phyloP scores from a whole-genome alignment of 2,797 vertebrate species.

The Lithobates sylvaticus region DNA sequence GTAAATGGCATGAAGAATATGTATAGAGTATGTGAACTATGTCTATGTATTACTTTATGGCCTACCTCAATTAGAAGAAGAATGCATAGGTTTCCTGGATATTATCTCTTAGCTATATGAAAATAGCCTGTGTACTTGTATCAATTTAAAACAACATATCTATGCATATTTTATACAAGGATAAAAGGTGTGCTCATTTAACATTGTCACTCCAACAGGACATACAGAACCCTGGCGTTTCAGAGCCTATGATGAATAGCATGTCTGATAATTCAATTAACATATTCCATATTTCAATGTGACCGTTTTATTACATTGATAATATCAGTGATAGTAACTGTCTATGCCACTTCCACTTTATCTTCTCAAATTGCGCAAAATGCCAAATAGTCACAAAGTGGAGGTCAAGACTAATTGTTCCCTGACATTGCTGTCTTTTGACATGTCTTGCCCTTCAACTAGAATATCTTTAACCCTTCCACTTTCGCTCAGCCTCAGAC shows the following conservation, averaged over 20 bases:
- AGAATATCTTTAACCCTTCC: not conserved
- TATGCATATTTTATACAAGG: conserved; percentile 26
- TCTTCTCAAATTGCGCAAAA: conserved; percentile 14
- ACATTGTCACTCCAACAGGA: not conserved
- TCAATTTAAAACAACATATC: conserved; percentile 20
- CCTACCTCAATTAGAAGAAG: not conserved
- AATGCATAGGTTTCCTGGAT: not conserved
- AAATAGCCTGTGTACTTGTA: conserved; percentile 6
- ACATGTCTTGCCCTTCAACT: not conserved
- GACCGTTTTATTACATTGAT: conserved; percentile 39
- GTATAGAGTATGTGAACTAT: not conserved
- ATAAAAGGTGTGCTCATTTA: conserved; percentile 15
- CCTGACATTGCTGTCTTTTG: conserved; percentile 25
- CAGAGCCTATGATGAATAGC: conserved; percentile 25
- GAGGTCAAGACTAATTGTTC: conserved; percentile 36
- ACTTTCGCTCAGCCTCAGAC: not conserved
- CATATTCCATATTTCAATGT: conserved; percentile 33
- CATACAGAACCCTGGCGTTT: not conserved
- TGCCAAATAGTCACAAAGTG: conserved; percentile 8
- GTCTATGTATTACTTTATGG: not conserved
- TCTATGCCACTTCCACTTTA: conserved; percentile 25
- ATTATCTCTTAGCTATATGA: not conserved
- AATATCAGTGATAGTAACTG: conserved; percentile 18
- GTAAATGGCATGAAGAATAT: no score
- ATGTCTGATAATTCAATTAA: conserved; percentile 38